Evolutionary conservation across 2,113 vertebrate species (phyloP), one percentile per base, ranked within the genome.

Genomic region (Diphyllodes magnificus): DNA sequence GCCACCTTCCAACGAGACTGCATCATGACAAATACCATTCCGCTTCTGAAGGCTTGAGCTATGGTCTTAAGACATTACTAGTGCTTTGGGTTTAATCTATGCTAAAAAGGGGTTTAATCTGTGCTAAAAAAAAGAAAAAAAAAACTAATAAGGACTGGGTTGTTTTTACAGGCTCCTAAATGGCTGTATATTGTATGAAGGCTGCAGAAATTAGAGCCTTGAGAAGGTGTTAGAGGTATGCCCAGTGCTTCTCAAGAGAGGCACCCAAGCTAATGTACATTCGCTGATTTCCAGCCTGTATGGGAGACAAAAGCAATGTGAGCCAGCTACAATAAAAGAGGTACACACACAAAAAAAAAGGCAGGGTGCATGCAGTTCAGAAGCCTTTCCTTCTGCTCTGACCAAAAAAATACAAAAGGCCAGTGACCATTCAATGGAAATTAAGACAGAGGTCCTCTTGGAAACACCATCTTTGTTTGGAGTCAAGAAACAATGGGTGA

Each of bases 401-500:
- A 13, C n/a, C 11, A 88, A 35, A 70, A 87, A 31, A 49, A 15
- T 7, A 20, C 7, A 25, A 59, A 72, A 75, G 12, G 3, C 11
- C 35, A 57, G 37, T 27, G 68, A 47, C 9, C 22, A 75, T 11
- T 25, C 35, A 71, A 30, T 16, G 14, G 22, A 88, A 93, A 92
- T 39, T 45, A 88, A 86, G 47, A 71, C 27, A 88, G 39, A 86
- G 9, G 15, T 83, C 35, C 35, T 70, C 47, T 13, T 86, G 50
- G 37, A 93, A 76, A 49, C 60, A 77, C 1, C 35, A 57, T 23
- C 30, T 78, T 66, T 54, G 31, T 50, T 82, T 47, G 40, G 60
- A 78, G 15, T 82, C 33, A 70, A 42, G 22, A 72, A 0, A 5
- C 30, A 51, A 17, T 0, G 0, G 33, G 6, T 2, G 1, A 53